Conservation (phyloP, 2,888 invertebrate species). For the Acanthosepion pharaonis region DNA sequence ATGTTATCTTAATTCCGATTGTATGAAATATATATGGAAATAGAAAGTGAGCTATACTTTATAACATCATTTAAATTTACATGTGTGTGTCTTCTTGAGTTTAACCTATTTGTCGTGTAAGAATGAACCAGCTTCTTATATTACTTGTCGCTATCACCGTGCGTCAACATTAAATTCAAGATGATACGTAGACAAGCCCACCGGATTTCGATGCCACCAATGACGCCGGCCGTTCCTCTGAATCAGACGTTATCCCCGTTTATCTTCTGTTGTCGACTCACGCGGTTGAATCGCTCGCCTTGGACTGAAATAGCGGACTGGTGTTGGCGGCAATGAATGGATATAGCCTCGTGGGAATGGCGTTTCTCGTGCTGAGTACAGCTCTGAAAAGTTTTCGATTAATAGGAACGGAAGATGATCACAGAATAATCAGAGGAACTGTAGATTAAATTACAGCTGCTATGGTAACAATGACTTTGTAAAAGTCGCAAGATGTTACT, state of each 20-base stretch:
- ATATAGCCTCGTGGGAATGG: not conserved
- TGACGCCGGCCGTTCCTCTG: not conserved
- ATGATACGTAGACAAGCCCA: not conserved
- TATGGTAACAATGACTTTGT: not conserved
- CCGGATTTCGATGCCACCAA: not conserved
- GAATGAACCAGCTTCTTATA: not conserved
- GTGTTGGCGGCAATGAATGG: not conserved
- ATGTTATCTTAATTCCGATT: too few species aligned
- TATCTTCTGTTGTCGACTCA: not conserved
- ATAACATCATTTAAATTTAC: not conserved
- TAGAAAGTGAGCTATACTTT: not conserved
- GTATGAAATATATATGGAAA: not conserved
- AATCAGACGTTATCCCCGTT: not conserved
- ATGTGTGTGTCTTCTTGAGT: not conserved
- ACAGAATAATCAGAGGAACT: not conserved
- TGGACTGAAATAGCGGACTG: not conserved
- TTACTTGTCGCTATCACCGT: not conserved
- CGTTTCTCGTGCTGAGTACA: not conserved
- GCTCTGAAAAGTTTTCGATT: not conserved
- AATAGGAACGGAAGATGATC: not conserved
- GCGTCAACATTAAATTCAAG: not conserved
- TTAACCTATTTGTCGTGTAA: not conserved
- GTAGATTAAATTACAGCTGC: not conserved
- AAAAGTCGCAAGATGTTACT: not conserved
- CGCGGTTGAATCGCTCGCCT: not conserved